Evolutionary conservation across 1,140 invertebrate species (phyloP), one percentile per base, ranked within the genome.

Genomic region (Megathymus violae): DNA sequence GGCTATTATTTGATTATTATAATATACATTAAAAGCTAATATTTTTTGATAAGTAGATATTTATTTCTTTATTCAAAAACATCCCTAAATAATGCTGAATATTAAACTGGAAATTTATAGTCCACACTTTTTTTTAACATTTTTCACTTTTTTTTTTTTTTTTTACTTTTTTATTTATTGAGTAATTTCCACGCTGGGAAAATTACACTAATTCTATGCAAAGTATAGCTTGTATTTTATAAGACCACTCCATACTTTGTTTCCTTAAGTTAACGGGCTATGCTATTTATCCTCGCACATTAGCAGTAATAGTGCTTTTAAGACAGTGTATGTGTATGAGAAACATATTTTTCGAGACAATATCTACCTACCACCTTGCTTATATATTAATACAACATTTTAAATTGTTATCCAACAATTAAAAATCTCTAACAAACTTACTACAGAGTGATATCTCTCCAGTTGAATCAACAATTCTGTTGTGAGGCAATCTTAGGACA

Each of bases 151-250:
- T 78, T 82, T 67, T 80, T 67, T 71, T 78, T 74, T 84, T 81
- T 78, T 80, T 79, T 64, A 62, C 56, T 68, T 81, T 85, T 78
- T 81, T 76, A 74, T 80, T 80, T 86, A 81, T 83, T 78, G 80
- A 91, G 89, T 92, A 88, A 91, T 91, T 91, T 92, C 89, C 90
- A 91, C 86, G 90, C 86, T 91, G 89, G 94, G 94, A 95, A 95
- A 95, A 95, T 94, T 95, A 93, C 95, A 95, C 94, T 95, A 95
- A 94, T 95, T 95, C 94, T 95, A 96, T 96, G 95, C 95, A 96
- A 96, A 96, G 95, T 96, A 96, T 96, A 96, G 95, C 93, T 95
- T 94, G 94, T 95, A 95, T 91, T 87, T 89, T 83, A 88, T 84
- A 83, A 84, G 81, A 89, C 85, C 87, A 91, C 87, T 89, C 85